These are phyloP conservation scores for Capitulum mitella DNA, from an alignment of 2,888 invertebrate species.

Conservation along the genomic window DNA sequence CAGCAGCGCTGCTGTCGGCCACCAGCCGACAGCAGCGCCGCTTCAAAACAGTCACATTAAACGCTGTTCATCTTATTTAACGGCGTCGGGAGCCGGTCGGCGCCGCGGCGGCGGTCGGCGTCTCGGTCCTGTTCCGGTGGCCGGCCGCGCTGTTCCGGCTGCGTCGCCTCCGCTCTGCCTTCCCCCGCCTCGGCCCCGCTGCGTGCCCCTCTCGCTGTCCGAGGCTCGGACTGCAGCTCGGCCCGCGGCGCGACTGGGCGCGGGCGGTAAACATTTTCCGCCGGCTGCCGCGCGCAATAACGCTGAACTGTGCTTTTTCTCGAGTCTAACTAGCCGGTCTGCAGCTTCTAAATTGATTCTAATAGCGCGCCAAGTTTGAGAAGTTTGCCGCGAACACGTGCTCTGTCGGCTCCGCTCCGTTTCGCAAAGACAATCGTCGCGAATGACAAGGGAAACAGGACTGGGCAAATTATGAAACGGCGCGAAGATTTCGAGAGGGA, in stretches of 20 bases:
- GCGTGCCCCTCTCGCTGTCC: no score
- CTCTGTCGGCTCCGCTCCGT: neutral
- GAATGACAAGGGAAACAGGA: no score
- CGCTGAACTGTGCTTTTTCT: neutral
- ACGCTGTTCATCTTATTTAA: conserved; percentile 18
- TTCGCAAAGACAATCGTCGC: no score
- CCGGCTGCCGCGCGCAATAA: neutral
- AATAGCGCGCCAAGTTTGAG: neutral
- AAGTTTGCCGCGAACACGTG: neutral
- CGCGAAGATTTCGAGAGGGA: no score
- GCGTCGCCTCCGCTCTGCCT: neutral
- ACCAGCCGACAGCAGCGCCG: neutral
- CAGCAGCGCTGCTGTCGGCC: no score
- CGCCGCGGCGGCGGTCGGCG: neutral
- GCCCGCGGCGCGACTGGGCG: neutral
- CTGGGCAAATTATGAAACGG: no score
- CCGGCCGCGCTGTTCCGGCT: neutral
- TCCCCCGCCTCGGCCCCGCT: neutral
- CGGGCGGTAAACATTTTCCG: neutral
- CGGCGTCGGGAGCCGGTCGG: neutral
- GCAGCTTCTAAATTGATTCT: conserved; percentile 19
- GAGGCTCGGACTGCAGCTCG: no score
- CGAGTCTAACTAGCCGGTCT: neutral
- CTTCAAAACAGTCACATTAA: conserved; percentile 21
- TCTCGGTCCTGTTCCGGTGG: neutral